A percentile compares a stretch with the other conserved stretches of the same genome.
phyloP scores from a whole-genome alignment of 2,797 vertebrate species.

The Betta splendens region DNA sequence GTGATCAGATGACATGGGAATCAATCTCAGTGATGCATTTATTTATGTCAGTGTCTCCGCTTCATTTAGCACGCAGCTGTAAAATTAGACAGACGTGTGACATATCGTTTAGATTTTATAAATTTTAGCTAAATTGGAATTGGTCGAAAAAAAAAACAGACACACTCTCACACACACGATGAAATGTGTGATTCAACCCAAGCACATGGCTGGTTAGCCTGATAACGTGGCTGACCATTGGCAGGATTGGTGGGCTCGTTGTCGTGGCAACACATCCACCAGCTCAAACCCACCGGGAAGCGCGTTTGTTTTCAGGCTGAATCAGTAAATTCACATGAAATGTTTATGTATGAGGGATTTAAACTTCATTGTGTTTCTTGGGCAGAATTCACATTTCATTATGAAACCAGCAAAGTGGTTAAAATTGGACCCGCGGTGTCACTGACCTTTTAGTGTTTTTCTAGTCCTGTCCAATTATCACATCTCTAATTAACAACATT shows the following conservation, averaged over 20 bases:
- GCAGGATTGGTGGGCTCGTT: no score
- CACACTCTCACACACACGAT: slow-evolving; percentile 1
- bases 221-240: no score
- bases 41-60: slow-evolving; percentile 21
- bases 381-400: no score
- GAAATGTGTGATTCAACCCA: slow-evolving; percentile 1
- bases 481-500: slow-evolving; percentile 48
- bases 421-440: no score
- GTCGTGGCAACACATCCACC: no score
- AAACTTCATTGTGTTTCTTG: no score
- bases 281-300: no score
- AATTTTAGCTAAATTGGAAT: not conserved
- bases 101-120: slow-evolving; percentile 18
- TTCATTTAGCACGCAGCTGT: slow-evolving; percentile 29
- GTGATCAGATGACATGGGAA: slow-evolving; percentile 40
- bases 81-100: slow-evolving; percentile 30
- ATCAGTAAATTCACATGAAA: no score
- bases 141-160: not conserved
- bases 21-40: slow-evolving; percentile 32
- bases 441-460: slow-evolving; percentile 14
- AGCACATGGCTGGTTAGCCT: not conserved
- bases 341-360: no score
- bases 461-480: slow-evolving; percentile 58
- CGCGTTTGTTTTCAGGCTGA: no score
- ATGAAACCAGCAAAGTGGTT: no score